Percentiles rank a stretch among this genome's conserved stretches.
Conservation (phyloP, 2,888 invertebrate species). For the Nipponacmea schrenckii region DNA sequence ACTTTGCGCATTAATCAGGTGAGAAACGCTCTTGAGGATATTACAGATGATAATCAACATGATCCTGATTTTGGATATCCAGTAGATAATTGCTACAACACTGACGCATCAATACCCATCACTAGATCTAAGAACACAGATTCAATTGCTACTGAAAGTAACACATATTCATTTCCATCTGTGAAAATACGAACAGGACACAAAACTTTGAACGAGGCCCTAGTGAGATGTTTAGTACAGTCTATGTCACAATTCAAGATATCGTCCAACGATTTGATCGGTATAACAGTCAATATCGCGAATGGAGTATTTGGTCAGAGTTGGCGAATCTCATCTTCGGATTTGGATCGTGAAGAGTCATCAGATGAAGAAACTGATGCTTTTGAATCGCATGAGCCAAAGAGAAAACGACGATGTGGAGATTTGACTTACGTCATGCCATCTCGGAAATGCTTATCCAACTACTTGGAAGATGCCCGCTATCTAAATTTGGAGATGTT, state of each 20-base stretch:
- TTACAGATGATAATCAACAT: too few relatives aligned
- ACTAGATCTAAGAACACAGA: background rate
- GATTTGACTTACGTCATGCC: slow-evolving; percentile 3
- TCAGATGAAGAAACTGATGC: background rate
- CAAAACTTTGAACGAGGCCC: background rate
- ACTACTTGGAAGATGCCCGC: background rate
- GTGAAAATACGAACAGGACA: background rate
- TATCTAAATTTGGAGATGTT: background rate
- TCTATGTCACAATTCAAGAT: background rate
- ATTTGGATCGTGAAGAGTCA: background rate
- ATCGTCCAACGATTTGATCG: background rate
- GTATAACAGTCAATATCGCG: background rate
- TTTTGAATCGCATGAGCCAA: background rate
- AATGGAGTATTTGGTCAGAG: slow-evolving; percentile 4
- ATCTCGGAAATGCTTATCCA: background rate
- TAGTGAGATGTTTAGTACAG: background rate
- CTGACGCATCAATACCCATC: background rate
- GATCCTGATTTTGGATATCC: too few relatives aligned
- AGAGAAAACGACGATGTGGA: background rate
- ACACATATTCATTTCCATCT: background rate
- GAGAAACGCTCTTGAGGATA: background rate
- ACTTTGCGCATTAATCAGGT: background rate
- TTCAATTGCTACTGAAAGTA: background rate
- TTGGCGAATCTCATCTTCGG: background rate
- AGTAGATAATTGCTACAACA: background rate